Evolutionary conservation across 2,888 invertebrate species (phyloP), one percentile per base, ranked within the genome.

Genomic region (Belgica antarctica): DNA sequence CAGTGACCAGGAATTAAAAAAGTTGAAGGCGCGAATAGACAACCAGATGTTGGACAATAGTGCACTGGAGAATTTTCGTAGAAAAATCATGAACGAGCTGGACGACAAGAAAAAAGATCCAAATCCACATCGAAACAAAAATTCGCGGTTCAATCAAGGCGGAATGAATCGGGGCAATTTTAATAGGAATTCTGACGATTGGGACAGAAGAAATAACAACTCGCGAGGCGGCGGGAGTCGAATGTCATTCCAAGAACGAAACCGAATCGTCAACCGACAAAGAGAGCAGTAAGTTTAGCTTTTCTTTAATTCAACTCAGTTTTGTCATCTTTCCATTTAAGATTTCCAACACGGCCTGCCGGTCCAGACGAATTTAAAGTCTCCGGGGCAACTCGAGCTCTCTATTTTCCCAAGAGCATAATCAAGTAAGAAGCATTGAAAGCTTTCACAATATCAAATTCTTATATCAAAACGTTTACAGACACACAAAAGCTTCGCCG

Each of bases 371-470:
- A 19, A 22, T 1, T 63, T 1, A 24, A 41, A 63, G n/a, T 63
- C 1, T 17, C 24, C 22, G 41, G 63, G 3, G 15, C 5, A 25
- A 12, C 12, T 12, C 12, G 63, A 41, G 4, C 59, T 10, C n/a
- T 59, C 12, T 62, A 19, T 15, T 62, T 36, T 36, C 46, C 63
- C 1, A 63, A 41, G n/a, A 63, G 12, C 24, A 25, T 22, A 7
- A 63, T 63, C 24, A 63, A 63, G 63, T 41, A 24, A 63, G 24
- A n/a, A 25, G 17, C 52, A 46, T n/a, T n/a, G n/a, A n/a, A 46
- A 46, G 12, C 7, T 15, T 15, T n/a, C 15, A n/a, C 4, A 10
- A 5, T 24, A 10, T 19, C 22, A 22, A 5, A 22, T 52, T 12
- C 28, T 24, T 15, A n/a, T 24, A 57, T 10, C 15, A 5, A 41